These are phyloP conservation scores for Pachypanchax playfairii DNA, from an alignment of 2,113 vertebrate species.

Conservation along the genomic window DNA sequence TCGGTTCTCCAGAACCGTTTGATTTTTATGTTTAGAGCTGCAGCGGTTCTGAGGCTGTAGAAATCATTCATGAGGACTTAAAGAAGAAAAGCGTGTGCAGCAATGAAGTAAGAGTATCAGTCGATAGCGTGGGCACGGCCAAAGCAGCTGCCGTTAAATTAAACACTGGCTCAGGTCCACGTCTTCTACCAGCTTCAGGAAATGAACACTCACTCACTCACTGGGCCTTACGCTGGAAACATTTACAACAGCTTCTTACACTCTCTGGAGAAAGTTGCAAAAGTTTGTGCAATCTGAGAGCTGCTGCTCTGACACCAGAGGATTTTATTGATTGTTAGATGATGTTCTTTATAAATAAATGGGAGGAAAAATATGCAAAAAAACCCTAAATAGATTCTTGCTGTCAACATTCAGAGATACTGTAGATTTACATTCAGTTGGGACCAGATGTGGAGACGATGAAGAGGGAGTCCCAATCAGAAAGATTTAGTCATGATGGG, in stretches of 20 bases:
- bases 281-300: slow-evolving; percentile 49
- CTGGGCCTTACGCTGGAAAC: slow-evolving; percentile 63
- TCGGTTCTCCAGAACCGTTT: slow-evolving; percentile 7
- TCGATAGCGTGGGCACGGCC: slow-evolving; percentile 24
- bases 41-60: slow-evolving; percentile 8
- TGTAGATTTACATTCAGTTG: slow-evolving; percentile 30
- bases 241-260: slow-evolving; percentile 41
- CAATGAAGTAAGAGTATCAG: slow-evolving; percentile 4
- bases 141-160: slow-evolving; percentile 54
- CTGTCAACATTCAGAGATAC: background rate
- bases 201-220: slow-evolving; percentile 50
- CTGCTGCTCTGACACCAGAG: slow-evolving; percentile 1
- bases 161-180: slow-evolving; percentile 54
- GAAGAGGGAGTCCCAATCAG: slow-evolving; percentile 49
- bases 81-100: background rate
- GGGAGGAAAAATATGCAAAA: background rate
- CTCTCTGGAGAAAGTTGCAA: slow-evolving; percentile 35
- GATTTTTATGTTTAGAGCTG: slow-evolving; percentile 26
- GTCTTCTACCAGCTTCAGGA: slow-evolving; percentile 65
- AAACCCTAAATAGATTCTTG: too few species aligned
- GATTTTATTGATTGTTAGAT: background rate
- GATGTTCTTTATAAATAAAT: background rate
- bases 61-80: slow-evolving; percentile 12
- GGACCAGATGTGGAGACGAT: slow-evolving; percentile 39
- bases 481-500: slow-evolving; percentile 74